A percentile compares a stretch with the other conserved stretches of the same genome.
These are phyloP conservation scores for Synanthedon vespiformis DNA, from an alignment of 2,888 invertebrate species.

Conservation along the genomic window DNA sequence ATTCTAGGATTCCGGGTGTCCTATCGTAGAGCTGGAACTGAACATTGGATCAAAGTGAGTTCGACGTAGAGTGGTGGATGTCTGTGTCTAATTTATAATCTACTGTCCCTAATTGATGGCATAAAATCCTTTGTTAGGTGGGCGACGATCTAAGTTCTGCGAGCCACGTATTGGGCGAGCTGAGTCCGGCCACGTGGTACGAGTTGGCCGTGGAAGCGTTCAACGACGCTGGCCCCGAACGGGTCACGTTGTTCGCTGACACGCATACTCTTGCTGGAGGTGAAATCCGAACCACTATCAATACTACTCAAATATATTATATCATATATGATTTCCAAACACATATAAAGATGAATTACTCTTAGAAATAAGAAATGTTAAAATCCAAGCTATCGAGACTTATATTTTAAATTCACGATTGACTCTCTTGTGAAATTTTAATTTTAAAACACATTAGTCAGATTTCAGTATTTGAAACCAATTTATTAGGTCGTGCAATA, in stretches of 20 bases:
- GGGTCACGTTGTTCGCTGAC: constrained; percentile 68
- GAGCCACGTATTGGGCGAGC: constrained; percentile 61
- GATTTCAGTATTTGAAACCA: too few relatives aligned
- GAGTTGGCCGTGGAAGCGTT: constrained; percentile 70
- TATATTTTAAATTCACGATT: too few relatives aligned
- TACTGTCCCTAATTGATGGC: too few relatives aligned
- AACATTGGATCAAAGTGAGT: constrained; percentile 58
- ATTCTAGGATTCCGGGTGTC: constrained; percentile 80
- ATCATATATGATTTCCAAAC: not conserved
- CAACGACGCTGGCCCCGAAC: constrained; percentile 72
- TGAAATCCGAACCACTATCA: constrained; percentile 10
- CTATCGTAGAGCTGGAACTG: constrained; percentile 70
- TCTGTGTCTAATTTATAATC: too few relatives aligned
- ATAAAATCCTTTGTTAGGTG: constrained; percentile 22
- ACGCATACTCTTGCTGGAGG: constrained; percentile 72
- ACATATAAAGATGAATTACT: too few relatives aligned
- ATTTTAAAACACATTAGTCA: too few relatives aligned
- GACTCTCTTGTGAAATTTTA: too few relatives aligned
- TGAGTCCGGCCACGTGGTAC: constrained; percentile 72
- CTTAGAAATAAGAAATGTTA: too few relatives aligned
- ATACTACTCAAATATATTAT: not conserved
- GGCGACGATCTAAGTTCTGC: constrained; percentile 51
- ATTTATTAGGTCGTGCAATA: too few relatives aligned
- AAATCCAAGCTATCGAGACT: too few relatives aligned
- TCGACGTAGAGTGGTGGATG: too few relatives aligned